Evolutionary conservation across 2,113 vertebrate genomes (phyloP).

Genomic region (Cavia aperea): DNA sequence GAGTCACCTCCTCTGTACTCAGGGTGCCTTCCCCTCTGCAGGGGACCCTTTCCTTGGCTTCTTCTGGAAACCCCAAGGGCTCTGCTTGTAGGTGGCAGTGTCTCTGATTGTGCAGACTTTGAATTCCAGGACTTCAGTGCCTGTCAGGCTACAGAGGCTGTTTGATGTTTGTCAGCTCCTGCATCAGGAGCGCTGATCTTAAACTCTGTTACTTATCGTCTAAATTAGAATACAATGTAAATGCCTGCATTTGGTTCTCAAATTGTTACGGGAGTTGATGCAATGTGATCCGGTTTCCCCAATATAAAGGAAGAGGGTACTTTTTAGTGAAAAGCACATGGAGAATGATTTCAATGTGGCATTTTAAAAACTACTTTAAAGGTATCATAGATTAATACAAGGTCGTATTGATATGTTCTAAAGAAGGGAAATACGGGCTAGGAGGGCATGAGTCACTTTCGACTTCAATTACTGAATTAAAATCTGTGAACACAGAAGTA

Average conservation of each 20-base stretch:
- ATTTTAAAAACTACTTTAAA: background rate
- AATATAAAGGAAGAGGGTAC: background rate
- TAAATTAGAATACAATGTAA: background rate
- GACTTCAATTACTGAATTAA: background rate
- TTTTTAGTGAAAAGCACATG: slow-evolving; percentile 3
- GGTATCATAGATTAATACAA: background rate
- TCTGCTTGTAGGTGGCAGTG: fast-evolving
- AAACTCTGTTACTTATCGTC: background rate
- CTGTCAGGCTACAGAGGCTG: background rate
- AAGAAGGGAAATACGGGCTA: background rate
- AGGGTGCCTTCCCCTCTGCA: background rate
- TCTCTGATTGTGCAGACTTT: background rate
- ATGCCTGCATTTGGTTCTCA: background rate
- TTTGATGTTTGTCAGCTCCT: background rate
- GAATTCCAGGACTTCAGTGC: background rate
- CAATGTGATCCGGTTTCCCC: background rate
- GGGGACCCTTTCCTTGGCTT: background rate
- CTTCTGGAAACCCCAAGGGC: background rate
- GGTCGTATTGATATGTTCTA: background rate
- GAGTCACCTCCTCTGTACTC: background rate
- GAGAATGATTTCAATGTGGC: background rate
- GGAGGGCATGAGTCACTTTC: background rate
- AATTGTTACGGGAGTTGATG: background rate
- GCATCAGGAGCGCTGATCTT: fast-evolving
- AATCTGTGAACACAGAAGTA: background rate